Conservation (phyloP, 2,797 vertebrate species). For the Sparidentex hasta region DNA sequence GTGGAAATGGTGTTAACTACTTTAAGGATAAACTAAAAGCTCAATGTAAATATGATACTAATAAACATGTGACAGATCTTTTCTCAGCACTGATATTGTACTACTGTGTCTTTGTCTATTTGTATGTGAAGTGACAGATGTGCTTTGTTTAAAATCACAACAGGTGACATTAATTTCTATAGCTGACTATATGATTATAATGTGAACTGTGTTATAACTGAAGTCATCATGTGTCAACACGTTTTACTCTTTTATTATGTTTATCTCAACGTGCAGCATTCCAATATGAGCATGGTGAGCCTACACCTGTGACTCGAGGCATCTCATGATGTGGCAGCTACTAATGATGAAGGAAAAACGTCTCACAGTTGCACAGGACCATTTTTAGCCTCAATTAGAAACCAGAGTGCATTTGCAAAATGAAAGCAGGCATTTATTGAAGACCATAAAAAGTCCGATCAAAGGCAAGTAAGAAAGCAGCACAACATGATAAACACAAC, state of each 20-base stretch:
- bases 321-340: slow-evolving; percentile 30
- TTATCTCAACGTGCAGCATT: slow-evolving; percentile 4
- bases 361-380: slow-evolving; percentile 39
- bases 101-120: slow-evolving; percentile 10
- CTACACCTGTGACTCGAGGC: slow-evolving; percentile 43
- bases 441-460: slow-evolving; percentile 65
- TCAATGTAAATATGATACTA: slow-evolving; percentile 30
- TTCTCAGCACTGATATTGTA: slow-evolving; percentile 12
- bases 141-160: not conserved
- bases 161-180: not conserved
- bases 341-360: slow-evolving; percentile 56
- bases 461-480: slow-evolving; percentile 62
- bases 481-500: slow-evolving; percentile 64
- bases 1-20: slow-evolving; percentile 22
- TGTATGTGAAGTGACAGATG: slow-evolving; percentile 9
- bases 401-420: slow-evolving; percentile 69
- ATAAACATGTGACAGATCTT: slow-evolving; percentile 15
- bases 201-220: not conserved
- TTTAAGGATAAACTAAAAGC: slow-evolving; percentile 17
- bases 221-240: not conserved
- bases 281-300: slow-evolving; percentile 24
- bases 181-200: not conserved
- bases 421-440: slow-evolving; percentile 70
- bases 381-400: slow-evolving; percentile 71
- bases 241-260: not conserved